phyloP scores from a whole-genome alignment of 2,113 vertebrate species.

The Ceyx margarethae region DNA sequence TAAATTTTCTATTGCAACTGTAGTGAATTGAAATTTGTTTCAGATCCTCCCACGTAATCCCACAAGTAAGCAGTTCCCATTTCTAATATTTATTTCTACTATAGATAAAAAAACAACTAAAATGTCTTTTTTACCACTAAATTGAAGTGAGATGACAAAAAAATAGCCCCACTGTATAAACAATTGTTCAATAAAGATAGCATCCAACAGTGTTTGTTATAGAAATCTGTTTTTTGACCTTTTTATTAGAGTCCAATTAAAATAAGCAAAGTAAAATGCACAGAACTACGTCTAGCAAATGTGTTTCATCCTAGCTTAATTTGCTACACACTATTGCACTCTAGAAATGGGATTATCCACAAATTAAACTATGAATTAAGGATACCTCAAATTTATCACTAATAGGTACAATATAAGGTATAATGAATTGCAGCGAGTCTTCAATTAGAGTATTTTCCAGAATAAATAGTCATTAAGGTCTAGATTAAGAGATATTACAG shows the following conservation, averaged over 20 bases:
- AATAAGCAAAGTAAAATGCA: background rate
- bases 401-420: background rate
- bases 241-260: constrained; percentile 7
- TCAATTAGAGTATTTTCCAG: constrained; percentile 7
- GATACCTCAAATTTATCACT: background rate
- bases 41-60: background rate
- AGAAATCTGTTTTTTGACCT: background rate
- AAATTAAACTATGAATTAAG: constrained; percentile 33
- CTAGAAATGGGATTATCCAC: background rate
- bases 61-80: background rate
- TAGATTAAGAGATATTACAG: constrained; percentile 29
- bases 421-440: background rate
- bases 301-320: background rate
- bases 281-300: background rate
- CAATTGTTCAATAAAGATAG: background rate
- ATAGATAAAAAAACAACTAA: background rate
- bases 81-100: background rate
- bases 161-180: background rate
- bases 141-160: background rate
- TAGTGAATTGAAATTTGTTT: background rate
- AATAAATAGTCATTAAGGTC: constrained; percentile 19
- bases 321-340: background rate
- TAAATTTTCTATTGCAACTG: background rate
- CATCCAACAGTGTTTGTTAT: background rate
- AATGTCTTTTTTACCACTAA: background rate